phyloP scores from a whole-genome alignment of 2,888 invertebrate species.

The Conistra vaccinii region DNA sequence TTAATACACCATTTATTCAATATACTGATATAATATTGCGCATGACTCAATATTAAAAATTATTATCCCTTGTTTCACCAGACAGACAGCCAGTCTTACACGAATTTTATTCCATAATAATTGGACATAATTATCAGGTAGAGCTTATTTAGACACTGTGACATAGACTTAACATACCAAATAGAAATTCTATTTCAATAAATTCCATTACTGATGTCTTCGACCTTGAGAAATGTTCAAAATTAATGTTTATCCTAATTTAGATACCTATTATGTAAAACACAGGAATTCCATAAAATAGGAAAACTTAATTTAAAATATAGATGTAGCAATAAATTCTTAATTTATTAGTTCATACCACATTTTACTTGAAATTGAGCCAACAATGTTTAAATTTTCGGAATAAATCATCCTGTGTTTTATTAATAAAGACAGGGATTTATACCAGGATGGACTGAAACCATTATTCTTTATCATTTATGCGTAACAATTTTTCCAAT shows the following conservation, averaged over 20 bases:
- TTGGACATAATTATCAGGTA: neutral
- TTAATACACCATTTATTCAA: neutral
- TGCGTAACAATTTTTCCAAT: conserved; percentile 53
- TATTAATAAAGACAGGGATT: conserved; percentile 49
- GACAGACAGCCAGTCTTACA: no score
- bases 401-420: conserved; percentile 32
- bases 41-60: neutral
- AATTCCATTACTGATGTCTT: neutral
- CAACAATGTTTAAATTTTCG: conserved; percentile 23
- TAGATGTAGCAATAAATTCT: conserved; percentile 16
- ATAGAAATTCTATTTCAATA: neutral
- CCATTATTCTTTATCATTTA: conserved; percentile 54
- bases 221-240: neutral
- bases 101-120: neutral
- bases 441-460: conserved; percentile 28
- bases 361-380: conserved; percentile 31
- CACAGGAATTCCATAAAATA: neutral
- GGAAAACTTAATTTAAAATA: neutral
- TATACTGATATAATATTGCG: neutral
- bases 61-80: no score
- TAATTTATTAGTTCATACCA: conserved; percentile 34
- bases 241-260: neutral
- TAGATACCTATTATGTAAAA: neutral
- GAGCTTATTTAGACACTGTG: neutral
- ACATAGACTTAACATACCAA: neutral